A percentile compares a stretch with the other conserved stretches of the same genome.
Conservation (phyloP, 1,140 invertebrate genomes). For the Drosophila paulistorum region DNA sequence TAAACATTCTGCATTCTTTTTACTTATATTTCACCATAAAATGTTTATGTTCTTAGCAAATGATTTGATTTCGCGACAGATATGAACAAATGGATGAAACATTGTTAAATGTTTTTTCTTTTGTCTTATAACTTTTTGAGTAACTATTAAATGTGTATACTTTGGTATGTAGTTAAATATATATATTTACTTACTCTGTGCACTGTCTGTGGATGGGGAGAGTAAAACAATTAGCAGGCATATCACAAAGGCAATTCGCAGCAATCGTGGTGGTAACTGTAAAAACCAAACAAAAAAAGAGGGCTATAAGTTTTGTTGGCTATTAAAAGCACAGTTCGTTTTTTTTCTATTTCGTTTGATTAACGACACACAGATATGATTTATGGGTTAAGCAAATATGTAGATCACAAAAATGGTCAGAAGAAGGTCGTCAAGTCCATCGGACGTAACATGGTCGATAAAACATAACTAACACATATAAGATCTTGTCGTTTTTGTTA, state of each 20-base stretch:
- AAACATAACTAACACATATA: too few species aligned
- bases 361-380: conserved; percentile 33
- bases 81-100: too few species aligned
- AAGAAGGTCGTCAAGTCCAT: conserved; percentile 12
- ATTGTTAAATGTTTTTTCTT: too few species aligned
- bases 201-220: conserved; percentile 84
- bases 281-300: conserved; percentile 60
- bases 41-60: too few species aligned
- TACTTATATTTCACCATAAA: too few species aligned
- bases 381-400: conserved; percentile 4
- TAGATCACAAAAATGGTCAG: conserved; percentile 5
- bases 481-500: too few species aligned
- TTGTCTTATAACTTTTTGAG: conserved; percentile 32
- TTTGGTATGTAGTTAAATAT: neutral
- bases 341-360: conserved; percentile 30
- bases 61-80: too few species aligned
- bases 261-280: conserved; percentile 85
- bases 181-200: conserved; percentile 83
- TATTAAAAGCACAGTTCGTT: conserved; percentile 50
- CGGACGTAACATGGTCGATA: too few species aligned
- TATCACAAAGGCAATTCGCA: conserved; percentile 84
- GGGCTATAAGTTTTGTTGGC: conserved; percentile 2
- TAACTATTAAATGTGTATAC: too few species aligned
- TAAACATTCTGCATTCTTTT: too few species aligned
- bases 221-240: conserved; percentile 84